phyloP scores from a whole-genome alignment of 92 coral and sea anemone species.

The Epizoanthus ramosus region DNA sequence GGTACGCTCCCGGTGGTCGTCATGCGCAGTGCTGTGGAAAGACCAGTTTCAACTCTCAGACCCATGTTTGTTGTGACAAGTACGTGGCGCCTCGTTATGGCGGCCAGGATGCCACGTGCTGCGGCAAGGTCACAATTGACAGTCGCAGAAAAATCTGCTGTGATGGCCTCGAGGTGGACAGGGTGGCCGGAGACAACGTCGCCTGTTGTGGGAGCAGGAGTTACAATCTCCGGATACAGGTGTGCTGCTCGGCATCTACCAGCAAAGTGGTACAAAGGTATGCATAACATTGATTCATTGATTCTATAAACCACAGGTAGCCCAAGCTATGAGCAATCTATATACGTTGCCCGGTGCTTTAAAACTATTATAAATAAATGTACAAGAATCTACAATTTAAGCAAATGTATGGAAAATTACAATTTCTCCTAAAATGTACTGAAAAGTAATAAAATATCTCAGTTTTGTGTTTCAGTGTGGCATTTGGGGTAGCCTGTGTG shows the following conservation, averaged over 20 bases:
- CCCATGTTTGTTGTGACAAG: constrained; percentile 40
- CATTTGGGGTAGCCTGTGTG: too few relatives aligned
- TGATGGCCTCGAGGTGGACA: constrained; percentile 28
- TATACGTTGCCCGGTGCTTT: too few relatives aligned
- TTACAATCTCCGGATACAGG: constrained; percentile 27
- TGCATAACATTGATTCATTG: too few relatives aligned
- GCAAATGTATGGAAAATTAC: too few relatives aligned
- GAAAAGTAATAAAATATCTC: too few relatives aligned
- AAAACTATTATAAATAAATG: too few relatives aligned
- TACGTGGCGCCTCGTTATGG: constrained; percentile 31
- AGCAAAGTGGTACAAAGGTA: constrained; percentile 34
- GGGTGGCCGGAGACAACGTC: constrained; percentile 22
- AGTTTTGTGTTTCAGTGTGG: too few relatives aligned
- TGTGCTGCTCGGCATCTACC: constrained; percentile 41
- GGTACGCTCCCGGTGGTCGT: constrained; percentile 43
- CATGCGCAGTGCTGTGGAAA: constrained; percentile 47
- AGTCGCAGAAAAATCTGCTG: constrained; percentile 39
- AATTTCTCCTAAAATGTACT: too few relatives aligned
- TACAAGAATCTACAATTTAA: too few relatives aligned
- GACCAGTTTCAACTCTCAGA: constrained; percentile 30
- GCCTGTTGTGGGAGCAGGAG: constrained; percentile 41
- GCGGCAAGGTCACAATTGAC: constrained; percentile 36
- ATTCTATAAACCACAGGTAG: too few relatives aligned
- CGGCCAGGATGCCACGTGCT: constrained; percentile 44
- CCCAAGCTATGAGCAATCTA: too few relatives aligned